These are phyloP conservation scores for Todiramphus saurophagus DNA, from an alignment of 2,113 vertebrate genomes.

Conservation along the genomic window DNA sequence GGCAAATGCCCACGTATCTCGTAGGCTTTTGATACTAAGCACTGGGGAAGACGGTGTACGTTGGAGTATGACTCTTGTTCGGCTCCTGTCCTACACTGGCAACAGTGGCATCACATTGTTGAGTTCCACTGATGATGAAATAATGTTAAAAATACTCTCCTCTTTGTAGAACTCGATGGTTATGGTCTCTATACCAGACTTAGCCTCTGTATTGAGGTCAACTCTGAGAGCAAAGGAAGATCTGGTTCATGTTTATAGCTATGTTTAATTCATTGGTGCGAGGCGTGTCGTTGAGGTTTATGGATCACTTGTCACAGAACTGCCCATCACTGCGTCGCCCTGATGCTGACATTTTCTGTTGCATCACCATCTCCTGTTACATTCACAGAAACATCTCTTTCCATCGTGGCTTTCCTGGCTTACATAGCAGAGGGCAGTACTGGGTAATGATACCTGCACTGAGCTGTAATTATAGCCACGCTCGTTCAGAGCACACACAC, in stretches of 20 bases:
- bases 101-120: rapidly evolving
- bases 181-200: background rate
- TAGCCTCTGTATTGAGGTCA: background rate
- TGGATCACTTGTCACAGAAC: background rate
- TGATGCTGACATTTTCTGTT: background rate
- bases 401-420: background rate
- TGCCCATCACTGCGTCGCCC: background rate
- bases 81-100: background rate
- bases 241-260: background rate
- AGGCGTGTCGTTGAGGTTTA: background rate
- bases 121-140: background rate
- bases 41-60: background rate
- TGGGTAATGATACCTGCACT: background rate
- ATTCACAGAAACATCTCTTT: background rate
- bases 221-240: background rate
- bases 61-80: background rate
- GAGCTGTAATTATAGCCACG: background rate
- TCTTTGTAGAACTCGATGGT: background rate
- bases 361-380: background rate
- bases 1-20: background rate
- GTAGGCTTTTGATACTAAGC: background rate
- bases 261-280: background rate
- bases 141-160: background rate
- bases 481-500: background rate
- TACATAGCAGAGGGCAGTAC: rapidly evolving